Evolutionary conservation across 2,113 vertebrate genomes (phyloP), one percentile per base, ranked within the genome.

Genomic region (Anser brachyrhynchus): DNA sequence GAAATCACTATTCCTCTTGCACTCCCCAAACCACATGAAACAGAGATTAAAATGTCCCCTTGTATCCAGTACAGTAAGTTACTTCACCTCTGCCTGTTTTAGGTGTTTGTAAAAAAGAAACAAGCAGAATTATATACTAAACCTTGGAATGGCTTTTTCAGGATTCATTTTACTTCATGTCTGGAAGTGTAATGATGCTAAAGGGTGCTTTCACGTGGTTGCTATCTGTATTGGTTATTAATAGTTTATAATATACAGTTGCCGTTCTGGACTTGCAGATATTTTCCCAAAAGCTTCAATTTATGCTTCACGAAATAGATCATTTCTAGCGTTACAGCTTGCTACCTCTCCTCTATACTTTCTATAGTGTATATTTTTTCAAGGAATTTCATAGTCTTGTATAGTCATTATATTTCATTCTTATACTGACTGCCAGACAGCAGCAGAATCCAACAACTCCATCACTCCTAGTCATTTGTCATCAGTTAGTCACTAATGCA

Each of bases 401-500:
- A n/a, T 57, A 89, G 87, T 82, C 23, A 58, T 43, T 87, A 89
- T 89, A 92, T 92, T 75, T 66, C 93, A 18, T 92, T 95, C 70
- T 71, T 96, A 91, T 51, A 95, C 92, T 90, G 93, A 43, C 89
- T 95, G 94, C 81, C 89, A 87, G 75, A 79, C 80, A 91, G 91
- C 78, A 82, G 77, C 62, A 92, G 77, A 93, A 89, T 94, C 95
- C 58, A 95, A 54, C 89, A 82, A 22, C 79, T 95, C 51, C 62
- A 81, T 95, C 73, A 55, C 57, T 91, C 62, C 54, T 70, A 92
- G 18, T 74, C 70, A 64, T 85, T 83, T 97, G 93, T 94, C 90
- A 96, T 62, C 94, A 84, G 87, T 67, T 77, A 97, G 71, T 96
- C 89, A 96, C 87, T 96, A 77, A 91, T 43, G 83, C 93, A 92